Conservation (phyloP, 2,113 vertebrate genomes). For the Malurus cyaneus region DNA sequence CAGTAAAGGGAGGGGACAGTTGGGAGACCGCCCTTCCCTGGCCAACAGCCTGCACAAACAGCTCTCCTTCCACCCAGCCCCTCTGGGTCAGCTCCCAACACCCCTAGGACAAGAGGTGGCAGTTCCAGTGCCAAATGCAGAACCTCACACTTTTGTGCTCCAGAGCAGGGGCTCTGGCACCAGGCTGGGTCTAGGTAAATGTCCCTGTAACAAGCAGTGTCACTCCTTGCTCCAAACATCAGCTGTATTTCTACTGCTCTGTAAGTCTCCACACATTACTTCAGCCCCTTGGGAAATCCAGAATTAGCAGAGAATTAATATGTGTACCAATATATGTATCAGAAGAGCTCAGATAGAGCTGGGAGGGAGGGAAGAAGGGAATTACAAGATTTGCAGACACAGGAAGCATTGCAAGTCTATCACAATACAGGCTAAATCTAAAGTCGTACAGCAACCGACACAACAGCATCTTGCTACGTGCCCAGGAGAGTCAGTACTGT, state of each 20-base stretch:
- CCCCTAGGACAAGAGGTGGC: neutral
- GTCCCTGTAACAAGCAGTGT: neutral
- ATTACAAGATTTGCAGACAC: neutral
- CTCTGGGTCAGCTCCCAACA: neutral
- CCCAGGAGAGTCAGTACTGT: neutral
- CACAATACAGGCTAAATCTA: neutral
- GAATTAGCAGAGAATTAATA: neutral
- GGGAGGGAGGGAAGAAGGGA: neutral
- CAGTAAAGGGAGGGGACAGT: neutral
- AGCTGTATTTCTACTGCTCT: neutral
- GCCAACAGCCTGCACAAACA: neutral
- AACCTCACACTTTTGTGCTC: neutral
- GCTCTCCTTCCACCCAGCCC: neutral
- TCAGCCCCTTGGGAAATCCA: neutral
- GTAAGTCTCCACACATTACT: neutral
- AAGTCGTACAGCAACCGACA: neutral
- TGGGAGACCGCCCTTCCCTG: neutral
- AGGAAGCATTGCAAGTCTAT: neutral
- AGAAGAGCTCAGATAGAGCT: neutral
- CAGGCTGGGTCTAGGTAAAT: neutral
- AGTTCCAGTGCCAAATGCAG: neutral
- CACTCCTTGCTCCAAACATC: neutral
- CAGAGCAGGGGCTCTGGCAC: neutral
- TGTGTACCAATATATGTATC: accelerated
- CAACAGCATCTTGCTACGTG: neutral